These are phyloP conservation scores for Hylaeus volcanicus DNA, from an alignment of 1,140 invertebrate species.

Conservation along the genomic window DNA sequence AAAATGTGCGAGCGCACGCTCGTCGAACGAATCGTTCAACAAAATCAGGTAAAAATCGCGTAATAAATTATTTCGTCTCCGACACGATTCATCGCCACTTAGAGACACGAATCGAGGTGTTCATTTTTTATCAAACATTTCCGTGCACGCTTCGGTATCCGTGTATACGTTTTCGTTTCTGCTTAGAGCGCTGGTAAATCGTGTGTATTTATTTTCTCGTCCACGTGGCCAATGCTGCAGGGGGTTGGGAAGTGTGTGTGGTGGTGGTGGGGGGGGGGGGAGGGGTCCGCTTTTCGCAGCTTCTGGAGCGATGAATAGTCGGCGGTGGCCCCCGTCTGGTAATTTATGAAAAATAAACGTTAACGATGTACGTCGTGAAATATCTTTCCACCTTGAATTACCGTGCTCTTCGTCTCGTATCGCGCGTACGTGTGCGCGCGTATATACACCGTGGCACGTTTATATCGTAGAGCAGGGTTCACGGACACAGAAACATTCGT, in stretches of 20 bases:
- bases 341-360: conserved; percentile 43
- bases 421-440: background rate
- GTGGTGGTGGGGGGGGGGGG: background rate
- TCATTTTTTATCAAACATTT: background rate
- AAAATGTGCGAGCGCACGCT: too few relatives aligned
- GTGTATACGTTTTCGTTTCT: background rate
- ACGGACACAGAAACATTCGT: background rate
- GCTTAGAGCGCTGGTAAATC: background rate
- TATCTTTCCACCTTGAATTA: conserved; percentile 45
- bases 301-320: background rate
- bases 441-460: background rate
- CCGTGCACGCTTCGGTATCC: background rate
- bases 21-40: too few relatives aligned
- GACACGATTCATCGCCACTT: background rate
- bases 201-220: background rate
- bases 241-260: too few relatives aligned
- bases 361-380: conserved; percentile 27
- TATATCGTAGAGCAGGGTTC: background rate
- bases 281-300: background rate
- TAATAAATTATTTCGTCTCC: background rate
- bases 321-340: conserved; percentile 2
- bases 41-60: too few relatives aligned
- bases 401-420: conserved; percentile 2
- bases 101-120: background rate
- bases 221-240: too few relatives aligned